A percentile compares a stretch with the other conserved stretches of the same genome.
Conservation (phyloP, 1,140 invertebrate species). For the Frieseomelitta varia region DNA sequence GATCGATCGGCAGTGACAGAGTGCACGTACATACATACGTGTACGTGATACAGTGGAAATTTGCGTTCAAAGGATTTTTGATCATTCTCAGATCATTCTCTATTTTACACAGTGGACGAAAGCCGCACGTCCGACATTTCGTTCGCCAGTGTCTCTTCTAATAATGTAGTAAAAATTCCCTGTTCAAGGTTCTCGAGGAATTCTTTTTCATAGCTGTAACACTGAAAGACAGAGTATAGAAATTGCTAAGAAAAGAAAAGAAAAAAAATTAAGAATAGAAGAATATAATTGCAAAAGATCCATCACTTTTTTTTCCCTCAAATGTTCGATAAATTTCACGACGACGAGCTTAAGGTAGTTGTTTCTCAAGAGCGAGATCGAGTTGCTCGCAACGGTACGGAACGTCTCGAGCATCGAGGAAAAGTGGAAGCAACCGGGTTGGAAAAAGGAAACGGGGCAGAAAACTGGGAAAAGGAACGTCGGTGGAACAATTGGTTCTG, state of each 20-base stretch:
- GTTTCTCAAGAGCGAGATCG: neutral
- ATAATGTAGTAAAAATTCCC: no score
- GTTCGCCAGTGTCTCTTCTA: neutral
- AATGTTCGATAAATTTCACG: no score
- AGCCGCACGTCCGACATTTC: neutral
- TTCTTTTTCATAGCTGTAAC: neutral
- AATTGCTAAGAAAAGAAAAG: neutral
- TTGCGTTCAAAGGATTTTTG: neutral
- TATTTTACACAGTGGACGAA: neutral
- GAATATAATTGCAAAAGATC: neutral
- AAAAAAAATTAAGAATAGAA: neutral
- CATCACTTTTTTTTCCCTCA: no score
- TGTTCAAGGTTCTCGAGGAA: no score
- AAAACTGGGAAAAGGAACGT: neutral
- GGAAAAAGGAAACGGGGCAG: neutral
- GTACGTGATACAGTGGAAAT: neutral
- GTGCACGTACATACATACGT: neutral
- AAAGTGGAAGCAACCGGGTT: constrained; percentile 1
- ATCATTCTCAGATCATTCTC: no score
- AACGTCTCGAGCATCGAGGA: neutral
- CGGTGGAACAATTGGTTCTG: constrained; percentile 25
- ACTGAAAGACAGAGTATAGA: neutral
- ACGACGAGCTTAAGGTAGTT: neutral
- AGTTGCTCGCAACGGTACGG: neutral
- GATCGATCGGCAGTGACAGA: neutral